phyloP scores from a whole-genome alignment of 2,113 vertebrate species.

The Fukomys damarensis region DNA sequence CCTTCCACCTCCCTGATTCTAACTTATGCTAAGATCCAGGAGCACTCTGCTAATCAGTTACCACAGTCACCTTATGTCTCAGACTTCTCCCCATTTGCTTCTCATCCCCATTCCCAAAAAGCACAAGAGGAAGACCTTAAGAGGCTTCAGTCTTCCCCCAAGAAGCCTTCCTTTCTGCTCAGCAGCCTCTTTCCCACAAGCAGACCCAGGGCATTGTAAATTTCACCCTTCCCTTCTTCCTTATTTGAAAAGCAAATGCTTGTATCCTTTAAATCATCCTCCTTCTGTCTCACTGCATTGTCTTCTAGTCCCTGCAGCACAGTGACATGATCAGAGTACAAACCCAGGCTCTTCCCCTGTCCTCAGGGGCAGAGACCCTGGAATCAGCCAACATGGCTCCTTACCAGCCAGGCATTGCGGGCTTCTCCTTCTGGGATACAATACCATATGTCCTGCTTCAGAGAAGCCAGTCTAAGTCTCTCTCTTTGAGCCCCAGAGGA shows the following conservation, averaged over 20 bases:
- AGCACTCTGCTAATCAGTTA: not conserved
- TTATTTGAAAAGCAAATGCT: not conserved
- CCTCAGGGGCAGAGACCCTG: not conserved
- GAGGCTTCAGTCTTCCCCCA: not conserved
- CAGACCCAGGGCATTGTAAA: not conserved
- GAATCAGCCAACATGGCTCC: not conserved
- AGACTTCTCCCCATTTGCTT: not conserved
- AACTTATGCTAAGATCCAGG: not conserved
- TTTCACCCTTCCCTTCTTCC: not conserved
- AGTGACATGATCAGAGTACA: not conserved
- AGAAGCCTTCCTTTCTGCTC: not conserved
- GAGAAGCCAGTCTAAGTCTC: not conserved
- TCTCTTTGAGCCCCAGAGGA: not conserved
- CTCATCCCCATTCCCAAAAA: not conserved
- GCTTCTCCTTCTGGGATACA: accelerated
- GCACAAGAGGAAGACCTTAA: not conserved
- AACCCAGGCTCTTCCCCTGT: not conserved
- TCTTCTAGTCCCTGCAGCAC: not conserved
- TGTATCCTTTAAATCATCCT: not conserved
- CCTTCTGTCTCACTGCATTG: not conserved
- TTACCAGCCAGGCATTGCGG: not conserved
- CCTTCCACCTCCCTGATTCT: not conserved
- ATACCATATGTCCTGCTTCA: not conserved
- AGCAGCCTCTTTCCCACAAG: not conserved
- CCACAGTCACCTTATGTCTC: not conserved